Percentiles rank a stretch among this genome's conserved stretches.
Conservation (phyloP, 2,888 invertebrate genomes). For the Lepidochitona cinerea region DNA sequence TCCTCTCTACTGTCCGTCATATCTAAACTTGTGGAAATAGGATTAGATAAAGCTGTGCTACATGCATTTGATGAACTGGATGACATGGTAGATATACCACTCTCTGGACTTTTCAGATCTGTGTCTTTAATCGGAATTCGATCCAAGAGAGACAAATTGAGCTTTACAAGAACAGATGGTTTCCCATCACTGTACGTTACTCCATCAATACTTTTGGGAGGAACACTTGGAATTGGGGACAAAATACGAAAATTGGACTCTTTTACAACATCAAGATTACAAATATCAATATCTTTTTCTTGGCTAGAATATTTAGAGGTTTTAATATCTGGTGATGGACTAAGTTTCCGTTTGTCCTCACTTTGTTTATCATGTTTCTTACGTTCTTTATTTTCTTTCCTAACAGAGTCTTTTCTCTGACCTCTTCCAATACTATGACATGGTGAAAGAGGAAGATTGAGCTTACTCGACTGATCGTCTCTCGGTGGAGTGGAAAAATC, state of each 20-base stretch:
- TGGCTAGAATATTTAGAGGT: background rate
- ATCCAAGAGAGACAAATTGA: conserved; percentile 30
- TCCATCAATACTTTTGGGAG: background rate
- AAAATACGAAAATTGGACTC: conserved; percentile 6
- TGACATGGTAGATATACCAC: background rate
- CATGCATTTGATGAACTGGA: background rate
- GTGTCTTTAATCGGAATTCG: background rate
- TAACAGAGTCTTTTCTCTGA: conserved; percentile 8
- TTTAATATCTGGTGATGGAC: background rate
- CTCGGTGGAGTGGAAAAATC: background rate
- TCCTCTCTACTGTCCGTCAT: background rate
- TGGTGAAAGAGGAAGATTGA: background rate
- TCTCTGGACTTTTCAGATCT: background rate
- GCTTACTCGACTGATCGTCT: background rate
- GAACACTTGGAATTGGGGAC: conserved; percentile 16
- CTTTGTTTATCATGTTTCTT: conserved; percentile 12
- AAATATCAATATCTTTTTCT: background rate
- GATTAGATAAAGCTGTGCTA: background rate
- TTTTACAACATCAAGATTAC: background rate
- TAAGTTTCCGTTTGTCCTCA: background rate
- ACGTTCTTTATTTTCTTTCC: conserved; percentile 20
- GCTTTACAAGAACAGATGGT: conserved; percentile 35
- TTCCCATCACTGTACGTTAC: conserved; percentile 27
- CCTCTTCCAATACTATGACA: background rate
- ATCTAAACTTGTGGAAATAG: background rate